These are phyloP conservation scores for Hippoglossus stenolepis DNA, from an alignment of 2,113 vertebrate species.

Conservation along the genomic window DNA sequence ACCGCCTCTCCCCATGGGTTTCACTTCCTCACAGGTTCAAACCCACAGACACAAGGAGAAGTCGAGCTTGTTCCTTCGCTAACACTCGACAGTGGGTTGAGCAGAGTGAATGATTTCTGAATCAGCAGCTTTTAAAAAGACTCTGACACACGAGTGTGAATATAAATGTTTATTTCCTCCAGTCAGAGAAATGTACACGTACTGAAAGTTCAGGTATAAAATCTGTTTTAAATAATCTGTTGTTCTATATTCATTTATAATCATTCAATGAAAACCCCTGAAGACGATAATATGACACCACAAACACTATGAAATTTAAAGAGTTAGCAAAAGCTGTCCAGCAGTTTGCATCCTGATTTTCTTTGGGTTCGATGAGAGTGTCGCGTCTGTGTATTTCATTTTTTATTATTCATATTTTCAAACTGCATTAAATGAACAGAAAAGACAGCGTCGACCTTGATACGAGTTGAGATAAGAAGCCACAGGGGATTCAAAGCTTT, in stretches of 20 bases:
- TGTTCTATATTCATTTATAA: slow-evolving; percentile 65
- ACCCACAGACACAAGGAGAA: background rate
- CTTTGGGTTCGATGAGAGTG: slow-evolving; percentile 61
- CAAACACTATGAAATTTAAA: slow-evolving; percentile 13
- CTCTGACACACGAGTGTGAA: slow-evolving; percentile 71
- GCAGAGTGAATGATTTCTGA: too few relatives aligned
- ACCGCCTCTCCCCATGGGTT: too few relatives aligned
- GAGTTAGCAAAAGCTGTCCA: slow-evolving; percentile 86
- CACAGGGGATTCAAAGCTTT: slow-evolving; percentile 33
- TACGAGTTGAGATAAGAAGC: background rate
- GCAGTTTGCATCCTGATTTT: slow-evolving; percentile 85
- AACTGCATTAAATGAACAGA: slow-evolving; percentile 22
- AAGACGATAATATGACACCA: slow-evolving; percentile 63
- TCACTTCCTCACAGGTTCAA: too few relatives aligned
- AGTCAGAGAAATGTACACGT: slow-evolving; percentile 86
- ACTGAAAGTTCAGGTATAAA: slow-evolving; percentile 84
- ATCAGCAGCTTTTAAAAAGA: background rate
- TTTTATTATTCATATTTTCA: background rate
- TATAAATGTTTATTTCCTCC: slow-evolving; percentile 92
- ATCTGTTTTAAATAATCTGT: slow-evolving; percentile 88
- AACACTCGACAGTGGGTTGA: too few relatives aligned
- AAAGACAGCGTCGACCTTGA: too few relatives aligned
- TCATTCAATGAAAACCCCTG: slow-evolving; percentile 75
- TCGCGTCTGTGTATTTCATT: background rate
- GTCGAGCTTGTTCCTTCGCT: too few relatives aligned